phyloP scores from a whole-genome alignment of 64 coral and sea anemone species.

The Actinia tenebrosa region DNA sequence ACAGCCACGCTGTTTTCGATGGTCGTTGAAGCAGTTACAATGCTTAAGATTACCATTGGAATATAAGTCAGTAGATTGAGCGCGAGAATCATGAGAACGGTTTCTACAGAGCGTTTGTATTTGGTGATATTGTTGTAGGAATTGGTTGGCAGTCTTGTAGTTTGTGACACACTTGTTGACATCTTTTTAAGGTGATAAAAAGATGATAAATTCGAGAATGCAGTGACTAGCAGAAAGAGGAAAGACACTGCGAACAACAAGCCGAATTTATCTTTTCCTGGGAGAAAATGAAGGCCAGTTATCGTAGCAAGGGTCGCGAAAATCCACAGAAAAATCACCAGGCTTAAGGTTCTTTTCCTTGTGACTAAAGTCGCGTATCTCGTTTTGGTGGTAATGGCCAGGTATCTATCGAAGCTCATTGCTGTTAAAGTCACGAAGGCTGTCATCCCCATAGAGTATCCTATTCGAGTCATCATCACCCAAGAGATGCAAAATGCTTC shows the following conservation, averaged over 20 bases:
- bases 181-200: neutral
- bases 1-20: neutral
- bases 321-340: neutral
- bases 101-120: neutral
- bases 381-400: neutral
- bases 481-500: neutral
- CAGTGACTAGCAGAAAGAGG: neutral
- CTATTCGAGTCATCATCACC: neutral
- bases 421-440: constrained; percentile 1
- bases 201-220: neutral
- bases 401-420: constrained; percentile 1
- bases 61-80: neutral
- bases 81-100: neutral
- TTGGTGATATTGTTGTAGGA: neutral
- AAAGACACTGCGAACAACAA: neutral
- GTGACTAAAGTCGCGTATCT: neutral
- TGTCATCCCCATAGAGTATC: neutral
- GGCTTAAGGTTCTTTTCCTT: neutral
- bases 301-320: neutral
- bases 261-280: neutral
- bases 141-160: neutral
- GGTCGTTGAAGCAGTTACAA: neutral
- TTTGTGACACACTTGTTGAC: neutral
- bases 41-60: neutral
- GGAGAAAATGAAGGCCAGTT: neutral